Evolutionary conservation across 1,140 invertebrate genomes (phyloP), one percentile per base, ranked within the genome.

Genomic region (Drosophila setifemur): DNA sequence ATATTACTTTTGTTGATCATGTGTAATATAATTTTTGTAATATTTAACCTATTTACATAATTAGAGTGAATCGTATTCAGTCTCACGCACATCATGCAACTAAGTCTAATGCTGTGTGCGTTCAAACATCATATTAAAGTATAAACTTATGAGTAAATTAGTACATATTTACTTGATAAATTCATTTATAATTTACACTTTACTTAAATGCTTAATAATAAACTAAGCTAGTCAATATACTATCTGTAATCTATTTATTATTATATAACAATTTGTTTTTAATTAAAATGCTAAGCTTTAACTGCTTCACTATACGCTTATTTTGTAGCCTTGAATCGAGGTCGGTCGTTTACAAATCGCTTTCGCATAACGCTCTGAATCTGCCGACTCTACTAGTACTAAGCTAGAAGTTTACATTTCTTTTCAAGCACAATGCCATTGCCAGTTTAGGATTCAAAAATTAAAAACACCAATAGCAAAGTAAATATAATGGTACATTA

Each of bases 271-370:
- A 82, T 73, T 83, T 73, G 28, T 82, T 82, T 64, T 78, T 57
- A 73, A 37, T 69, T 82, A 82, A 78, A 82, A 85, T 82, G 78
- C 78, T 78, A 82, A 82, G 60, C 79, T 85, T 85, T 82, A 85
- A 82, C 79, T 78, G 70, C 69, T 85, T 85, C 63, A 44, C 70
- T 66, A 49, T 66, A 63, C 54, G 49, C 52, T 76, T 58, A 67
- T 48, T 55, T 81, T 64, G 50, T 77, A 76, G 45, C 60, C 49
- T 52, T 39, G 57, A 70, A 70, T 48, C 57, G 50, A 31, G 49
- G 50, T n/a, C n/a, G 21, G 12, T 49, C 43, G 53, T 25, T 29
- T 64, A 48, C 42, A 61, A 39, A 64, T 64, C 43, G 58, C 43
- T 63, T n/a, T 64, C 42, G 12, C 9, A 43, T 12, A 7, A 14